phyloP scores from a whole-genome alignment of 1,140 invertebrate genomes.

The Drosophila willistoni region DNA sequence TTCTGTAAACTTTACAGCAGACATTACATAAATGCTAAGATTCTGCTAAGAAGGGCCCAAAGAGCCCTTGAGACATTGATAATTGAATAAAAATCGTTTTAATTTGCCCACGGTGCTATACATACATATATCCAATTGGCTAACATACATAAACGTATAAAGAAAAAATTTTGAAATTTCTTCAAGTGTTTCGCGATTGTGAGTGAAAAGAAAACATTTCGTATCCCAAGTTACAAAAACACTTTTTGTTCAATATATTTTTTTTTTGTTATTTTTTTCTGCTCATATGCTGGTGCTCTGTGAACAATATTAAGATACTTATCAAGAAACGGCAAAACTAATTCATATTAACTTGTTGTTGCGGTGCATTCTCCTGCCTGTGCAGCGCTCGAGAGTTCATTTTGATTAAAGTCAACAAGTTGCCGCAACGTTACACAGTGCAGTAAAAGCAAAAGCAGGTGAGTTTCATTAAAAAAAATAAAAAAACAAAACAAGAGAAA shows the following conservation, averaged over 20 bases:
- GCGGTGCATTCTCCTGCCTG: conserved; percentile 28
- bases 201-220: conserved; percentile 30
- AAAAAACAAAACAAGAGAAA: conserved; percentile 18
- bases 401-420: conserved; percentile 81
- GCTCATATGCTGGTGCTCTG: conserved; percentile 34
- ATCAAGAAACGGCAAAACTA: conserved; percentile 38
- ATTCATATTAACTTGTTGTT: conserved; percentile 70
- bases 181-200: conserved; percentile 33
- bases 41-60: conserved; percentile 33
- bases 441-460: conserved; percentile 48
- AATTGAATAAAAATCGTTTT: conserved; percentile 19
- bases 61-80: background rate
- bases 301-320: conserved; percentile 55
- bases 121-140: conserved; percentile 26
- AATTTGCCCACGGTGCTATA: background rate
- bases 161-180: conserved; percentile 15
- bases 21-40: conserved; percentile 60
- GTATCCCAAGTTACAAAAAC: background rate
- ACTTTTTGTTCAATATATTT: conserved; percentile 3
- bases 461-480: conserved; percentile 46
- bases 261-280: conserved; percentile 40
- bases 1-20: conserved; percentile 66
- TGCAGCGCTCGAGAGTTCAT: conserved; percentile 50
- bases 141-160: conserved; percentile 25
- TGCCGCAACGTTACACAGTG: conserved; percentile 55